A percentile compares a stretch with the other conserved stretches of the same genome.
These are phyloP conservation scores for Chalcis sispes DNA, from an alignment of 2,888 invertebrate genomes.

Conservation along the genomic window DNA sequence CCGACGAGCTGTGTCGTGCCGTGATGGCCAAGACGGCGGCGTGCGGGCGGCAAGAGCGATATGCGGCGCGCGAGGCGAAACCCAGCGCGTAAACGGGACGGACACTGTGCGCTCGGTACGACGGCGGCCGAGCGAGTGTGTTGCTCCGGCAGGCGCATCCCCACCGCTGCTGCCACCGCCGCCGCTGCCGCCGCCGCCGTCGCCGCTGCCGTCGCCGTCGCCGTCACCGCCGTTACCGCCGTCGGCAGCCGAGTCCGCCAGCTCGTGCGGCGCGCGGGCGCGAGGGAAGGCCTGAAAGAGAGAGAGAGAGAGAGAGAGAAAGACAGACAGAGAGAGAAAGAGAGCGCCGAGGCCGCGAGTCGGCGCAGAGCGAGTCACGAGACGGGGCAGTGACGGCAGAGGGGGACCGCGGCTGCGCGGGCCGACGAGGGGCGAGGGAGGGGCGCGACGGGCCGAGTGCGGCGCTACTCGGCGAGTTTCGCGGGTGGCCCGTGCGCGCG, in stretches of 20 bases:
- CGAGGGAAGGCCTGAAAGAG: conserved; percentile 52
- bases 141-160: conserved; percentile 65
- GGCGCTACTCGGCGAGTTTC: conserved; percentile 74
- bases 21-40: neutral
- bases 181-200: conserved; percentile 43
- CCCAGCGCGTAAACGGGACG: neutral
- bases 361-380: conserved; percentile 59
- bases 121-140: conserved; percentile 75
- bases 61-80: neutral
- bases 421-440: neutral
- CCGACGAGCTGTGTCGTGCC: neutral
- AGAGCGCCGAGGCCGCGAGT: conserved; percentile 4
- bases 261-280: conserved; percentile 27
- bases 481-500: conserved; percentile 61
- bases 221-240: conserved; percentile 44
- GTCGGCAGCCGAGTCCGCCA: conserved; percentile 41
- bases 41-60: neutral
- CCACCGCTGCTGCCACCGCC: conserved; percentile 60
- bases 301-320: neutral
- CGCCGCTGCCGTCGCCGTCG: conserved; percentile 54
- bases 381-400: conserved; percentile 68
- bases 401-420: conserved; percentile 59
- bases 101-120: conserved; percentile 69
- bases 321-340: conserved; percentile 26
- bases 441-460: conserved; percentile 61